Evolutionary conservation across 2,797 vertebrate genomes (phyloP).

Genomic region (Thaleichthys pacificus): DNA sequence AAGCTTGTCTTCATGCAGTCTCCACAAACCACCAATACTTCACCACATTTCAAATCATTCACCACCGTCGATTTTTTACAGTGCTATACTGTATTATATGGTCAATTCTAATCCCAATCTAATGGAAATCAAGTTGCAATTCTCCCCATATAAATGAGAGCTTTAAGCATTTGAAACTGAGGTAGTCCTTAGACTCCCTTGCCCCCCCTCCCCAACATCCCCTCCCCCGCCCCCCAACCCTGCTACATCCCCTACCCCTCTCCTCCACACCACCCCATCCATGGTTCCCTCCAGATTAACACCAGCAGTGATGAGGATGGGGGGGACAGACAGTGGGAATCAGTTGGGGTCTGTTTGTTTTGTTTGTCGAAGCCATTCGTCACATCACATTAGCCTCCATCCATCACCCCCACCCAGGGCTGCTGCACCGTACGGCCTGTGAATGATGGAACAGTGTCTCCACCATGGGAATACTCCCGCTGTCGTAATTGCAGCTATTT

Average conservation of each 20-base stretch:
- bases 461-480: background rate
- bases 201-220: no score
- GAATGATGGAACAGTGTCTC: conserved; percentile 26
- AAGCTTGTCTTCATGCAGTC: no score
- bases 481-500: conserved; percentile 14
- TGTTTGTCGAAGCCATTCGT: conserved; percentile 53
- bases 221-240: no score
- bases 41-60: no score
- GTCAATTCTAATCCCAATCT: no score
- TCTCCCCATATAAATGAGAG: no score
- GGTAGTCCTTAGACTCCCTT: no score
- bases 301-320: conserved; percentile 50
- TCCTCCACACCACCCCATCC: background rate
- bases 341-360: conserved; percentile 57
- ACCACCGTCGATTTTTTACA: no score
- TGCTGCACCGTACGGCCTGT: conserved; percentile 18
- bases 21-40: no score
- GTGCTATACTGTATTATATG: no score
- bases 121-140: no score
- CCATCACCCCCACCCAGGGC: conserved; percentile 53
- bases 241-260: background rate
- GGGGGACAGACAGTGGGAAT: conserved; percentile 60
- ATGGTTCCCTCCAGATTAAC: conserved; percentile 5
- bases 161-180: no score
- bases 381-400: conserved; percentile 58